phyloP scores from a whole-genome alignment of 2,797 vertebrate genomes.

The Novumbra hubbsi region DNA sequence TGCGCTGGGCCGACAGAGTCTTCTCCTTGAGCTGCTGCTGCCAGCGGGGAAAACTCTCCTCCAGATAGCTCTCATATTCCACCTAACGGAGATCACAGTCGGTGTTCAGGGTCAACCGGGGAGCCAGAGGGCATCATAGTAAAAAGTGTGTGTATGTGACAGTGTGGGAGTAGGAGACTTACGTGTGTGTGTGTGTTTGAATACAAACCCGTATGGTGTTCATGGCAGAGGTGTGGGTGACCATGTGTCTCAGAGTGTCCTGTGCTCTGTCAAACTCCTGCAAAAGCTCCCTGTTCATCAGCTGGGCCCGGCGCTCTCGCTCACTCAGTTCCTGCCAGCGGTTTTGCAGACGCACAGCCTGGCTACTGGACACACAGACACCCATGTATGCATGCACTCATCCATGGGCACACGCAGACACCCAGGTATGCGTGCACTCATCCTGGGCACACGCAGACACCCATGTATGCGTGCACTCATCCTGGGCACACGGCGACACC shows the following conservation, averaged over 20 bases:
- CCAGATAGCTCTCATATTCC: slow-evolving; percentile 68
- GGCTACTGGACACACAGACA: slow-evolving; percentile 38
- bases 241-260: slow-evolving; percentile 62
- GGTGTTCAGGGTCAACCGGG: background rate
- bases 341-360: slow-evolving; percentile 53
- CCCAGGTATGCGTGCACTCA: background rate
- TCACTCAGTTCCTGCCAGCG: slow-evolving; percentile 65
- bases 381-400: background rate
- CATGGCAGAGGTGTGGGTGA: slow-evolving; percentile 66
- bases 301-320: slow-evolving; percentile 59
- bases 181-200: background rate
- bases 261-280: slow-evolving; percentile 74
- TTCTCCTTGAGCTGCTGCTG: slow-evolving; percentile 61
- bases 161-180: background rate
- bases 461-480: background rate
- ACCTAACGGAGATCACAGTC: slow-evolving; percentile 46
- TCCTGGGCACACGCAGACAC: slow-evolving; percentile 10
- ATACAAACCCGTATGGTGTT: slow-evolving; percentile 66
- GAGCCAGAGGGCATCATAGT: background rate
- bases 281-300: slow-evolving; percentile 68
- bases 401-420: slow-evolving; percentile 1
- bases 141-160: background rate
- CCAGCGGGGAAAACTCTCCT: slow-evolving; percentile 60
- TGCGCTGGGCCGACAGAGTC: slow-evolving; percentile 48
- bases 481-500: slow-evolving; percentile 18